Conservation (phyloP, 2,797 vertebrate species). For the Emydoidea blandingii region DNA sequence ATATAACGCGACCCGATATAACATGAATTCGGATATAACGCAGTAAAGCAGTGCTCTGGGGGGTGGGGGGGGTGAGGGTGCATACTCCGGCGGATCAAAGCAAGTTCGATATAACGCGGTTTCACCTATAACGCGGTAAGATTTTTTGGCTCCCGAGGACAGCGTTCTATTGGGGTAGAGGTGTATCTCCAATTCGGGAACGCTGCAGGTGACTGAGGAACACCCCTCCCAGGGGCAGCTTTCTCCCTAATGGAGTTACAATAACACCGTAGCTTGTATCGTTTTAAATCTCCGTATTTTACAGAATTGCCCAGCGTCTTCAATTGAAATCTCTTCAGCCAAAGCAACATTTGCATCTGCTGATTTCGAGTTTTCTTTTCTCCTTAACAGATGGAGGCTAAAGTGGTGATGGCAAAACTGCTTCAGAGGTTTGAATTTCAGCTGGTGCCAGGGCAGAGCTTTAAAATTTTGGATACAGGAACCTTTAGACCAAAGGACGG, state of each 20-base stretch:
- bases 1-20: too few species aligned
- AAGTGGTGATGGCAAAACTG: constrained; percentile 93
- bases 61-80: too few species aligned
- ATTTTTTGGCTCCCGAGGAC: too few species aligned
- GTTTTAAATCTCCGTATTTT: background rate
- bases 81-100: too few species aligned
- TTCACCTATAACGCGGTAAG: too few species aligned
- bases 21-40: too few species aligned
- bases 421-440: constrained; percentile 91
- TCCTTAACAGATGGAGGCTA: constrained; percentile 89
- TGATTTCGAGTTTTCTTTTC: background rate
- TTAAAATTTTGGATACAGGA: constrained; percentile 84
- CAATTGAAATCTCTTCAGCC: background rate
- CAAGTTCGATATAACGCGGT: too few species aligned
- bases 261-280: background rate
- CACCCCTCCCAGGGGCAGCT: background rate
- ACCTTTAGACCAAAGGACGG: constrained; percentile 86
- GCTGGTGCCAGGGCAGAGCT: constrained; percentile 87
- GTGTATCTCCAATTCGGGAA: background rate
- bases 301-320: background rate
- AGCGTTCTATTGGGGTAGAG: too few species aligned
- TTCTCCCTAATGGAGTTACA: background rate
- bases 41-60: too few species aligned
- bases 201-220: background rate
- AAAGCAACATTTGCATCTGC: background rate